Base-by-base conservation (phyloP, 2,113 vertebrate species). In the Sebastes fasciatus region DNA sequence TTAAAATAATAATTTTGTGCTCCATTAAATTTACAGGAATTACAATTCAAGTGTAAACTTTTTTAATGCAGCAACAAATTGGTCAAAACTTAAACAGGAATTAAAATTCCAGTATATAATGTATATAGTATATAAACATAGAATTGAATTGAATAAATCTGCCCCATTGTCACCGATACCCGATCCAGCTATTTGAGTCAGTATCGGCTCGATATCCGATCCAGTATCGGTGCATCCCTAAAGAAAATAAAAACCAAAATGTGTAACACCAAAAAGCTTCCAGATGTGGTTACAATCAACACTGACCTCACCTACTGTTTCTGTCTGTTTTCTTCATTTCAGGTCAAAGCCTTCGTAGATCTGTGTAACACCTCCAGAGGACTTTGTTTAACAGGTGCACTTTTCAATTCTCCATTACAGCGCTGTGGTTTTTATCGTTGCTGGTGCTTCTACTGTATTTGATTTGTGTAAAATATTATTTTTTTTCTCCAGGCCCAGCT, bases 361-460 rank as follows among this genome's bases (percentile, higher is more conserved):
- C 91, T 98, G 52, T 98, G 97, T 86, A 97, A 97, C 91, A 96
- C 91, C 92, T 96, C 96, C 46, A 96, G 92, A 93, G 96, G 96
- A 51, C 89, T 97, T 17, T 98, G 97, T 83, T 91, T 97, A 87
- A 96, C 96, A 96, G 97, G 97, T 98, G 95, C 13, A 6, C 4
- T 1, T 76, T 42, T 26, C 40, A 54, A 80, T 23, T 74, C 21
- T 21, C 9, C 8, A 26, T 2, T 42, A 4, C 17, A 49, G 2
- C 1, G 4, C 6, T 21, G 6, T 57, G 4, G 14, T 62, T 34
- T 69, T n/a, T 43, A 8, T 67, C 4, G n/a, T 40, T 26, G 6
- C 11, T 68, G 5, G 1, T 23, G 2, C 4, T 21, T 76, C 11
- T 11, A n/a, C 57, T 74, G 5, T 51, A 3, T 52, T 52, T 64